phyloP scores from a whole-genome alignment of 2,113 vertebrate genomes.

The Tachuris rubrigastra region DNA sequence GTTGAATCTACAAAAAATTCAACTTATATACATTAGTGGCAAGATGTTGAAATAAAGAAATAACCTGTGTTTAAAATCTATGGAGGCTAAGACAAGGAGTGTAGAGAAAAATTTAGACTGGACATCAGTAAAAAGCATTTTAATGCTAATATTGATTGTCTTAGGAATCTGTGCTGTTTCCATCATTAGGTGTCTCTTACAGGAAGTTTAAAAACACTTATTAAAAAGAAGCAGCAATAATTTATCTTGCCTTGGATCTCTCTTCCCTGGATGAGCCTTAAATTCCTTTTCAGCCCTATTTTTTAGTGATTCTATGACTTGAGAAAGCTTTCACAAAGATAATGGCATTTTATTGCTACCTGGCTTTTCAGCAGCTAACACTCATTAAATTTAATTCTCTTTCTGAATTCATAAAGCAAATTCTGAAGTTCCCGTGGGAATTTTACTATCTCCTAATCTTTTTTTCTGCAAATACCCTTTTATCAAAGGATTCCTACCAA shows the following conservation, averaged over 20 bases:
- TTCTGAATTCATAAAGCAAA: slow-evolving; percentile 39
- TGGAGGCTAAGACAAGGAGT: background rate
- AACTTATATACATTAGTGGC: no score
- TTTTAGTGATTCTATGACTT: background rate
- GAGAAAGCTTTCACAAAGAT: background rate
- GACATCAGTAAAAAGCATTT: background rate
- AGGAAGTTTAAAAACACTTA: background rate
- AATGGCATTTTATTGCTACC: slow-evolving; percentile 28
- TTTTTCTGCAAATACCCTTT: slow-evolving; percentile 10
- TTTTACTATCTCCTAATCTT: background rate
- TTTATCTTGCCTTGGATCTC: background rate
- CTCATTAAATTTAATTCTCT: slow-evolving; percentile 44
- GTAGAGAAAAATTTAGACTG: background rate
- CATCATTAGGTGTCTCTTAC: background rate
- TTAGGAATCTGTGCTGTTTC: background rate
- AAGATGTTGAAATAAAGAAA: background rate
- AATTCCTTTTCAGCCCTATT: background rate
- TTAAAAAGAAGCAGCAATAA: background rate
- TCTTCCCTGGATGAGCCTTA: background rate
- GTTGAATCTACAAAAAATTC: background rate
- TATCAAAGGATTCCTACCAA: slow-evolving; percentile 4
- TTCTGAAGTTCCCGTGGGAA: slow-evolving; percentile 21
- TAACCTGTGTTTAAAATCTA: background rate
- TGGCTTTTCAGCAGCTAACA: slow-evolving; percentile 5
- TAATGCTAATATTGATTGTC: background rate